A percentile compares a stretch with the other conserved stretches of the same genome.
Conservation (phyloP, 2,113 vertebrate genomes). For the Halcyon malimbica region DNA sequence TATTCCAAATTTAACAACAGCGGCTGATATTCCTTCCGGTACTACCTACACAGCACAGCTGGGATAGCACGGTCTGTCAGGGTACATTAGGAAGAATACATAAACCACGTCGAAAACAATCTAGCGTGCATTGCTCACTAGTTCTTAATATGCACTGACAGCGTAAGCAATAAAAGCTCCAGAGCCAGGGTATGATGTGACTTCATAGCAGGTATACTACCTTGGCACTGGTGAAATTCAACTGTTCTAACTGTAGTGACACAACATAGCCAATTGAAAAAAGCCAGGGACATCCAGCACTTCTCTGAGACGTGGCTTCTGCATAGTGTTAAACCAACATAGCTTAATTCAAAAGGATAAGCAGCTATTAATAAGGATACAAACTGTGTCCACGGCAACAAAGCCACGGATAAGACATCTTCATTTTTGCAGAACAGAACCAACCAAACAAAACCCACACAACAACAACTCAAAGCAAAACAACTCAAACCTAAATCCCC, state of each 20-base stretch:
- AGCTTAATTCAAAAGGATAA: background rate
- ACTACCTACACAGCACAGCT: background rate
- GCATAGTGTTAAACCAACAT: background rate
- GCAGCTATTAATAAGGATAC: background rate
- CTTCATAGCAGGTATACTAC: background rate
- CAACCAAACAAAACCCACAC: background rate
- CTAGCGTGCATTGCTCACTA: background rate
- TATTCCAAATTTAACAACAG: background rate
- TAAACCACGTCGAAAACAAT: background rate
- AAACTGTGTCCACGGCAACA: background rate
- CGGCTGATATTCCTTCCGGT: background rate
- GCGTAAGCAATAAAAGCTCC: background rate
- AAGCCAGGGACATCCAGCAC: background rate
- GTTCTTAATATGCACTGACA: constrained; percentile 11
- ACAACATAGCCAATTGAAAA: background rate
- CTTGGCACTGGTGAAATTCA: background rate
- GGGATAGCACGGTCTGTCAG: background rate
- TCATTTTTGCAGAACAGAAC: background rate
- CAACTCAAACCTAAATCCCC: background rate
- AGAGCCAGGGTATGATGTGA: background rate
- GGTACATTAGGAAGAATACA: background rate
- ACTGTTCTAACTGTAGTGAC: background rate
- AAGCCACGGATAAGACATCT: background rate
- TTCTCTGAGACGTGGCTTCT: background rate
- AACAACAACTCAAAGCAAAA: background rate